Evolutionary conservation across 2,113 vertebrate species (phyloP).

Genomic region (Callipepla squamata): DNA sequence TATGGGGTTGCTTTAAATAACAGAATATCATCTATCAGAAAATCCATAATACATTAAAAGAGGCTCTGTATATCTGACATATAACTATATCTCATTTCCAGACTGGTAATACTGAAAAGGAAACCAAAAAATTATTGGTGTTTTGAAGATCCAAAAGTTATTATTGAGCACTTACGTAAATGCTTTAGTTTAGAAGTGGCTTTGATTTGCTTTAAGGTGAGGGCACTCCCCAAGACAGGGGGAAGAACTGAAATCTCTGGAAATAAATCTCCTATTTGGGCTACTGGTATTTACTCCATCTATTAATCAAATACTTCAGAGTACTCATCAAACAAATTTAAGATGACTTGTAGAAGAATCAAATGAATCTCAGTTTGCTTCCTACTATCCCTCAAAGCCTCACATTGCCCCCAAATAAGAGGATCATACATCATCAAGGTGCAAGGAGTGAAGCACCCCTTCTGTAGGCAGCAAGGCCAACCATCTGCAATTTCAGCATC

Average conservation of each 20-base stretch:
- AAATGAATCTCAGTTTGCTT: neutral
- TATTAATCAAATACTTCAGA: neutral
- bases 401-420: neutral
- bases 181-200: neutral
- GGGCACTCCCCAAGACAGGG: neutral
- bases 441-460: neutral
- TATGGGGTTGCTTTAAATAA: neutral
- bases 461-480: neutral
- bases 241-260: neutral
- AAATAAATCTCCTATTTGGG: neutral
- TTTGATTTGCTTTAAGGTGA: neutral
- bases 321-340: neutral
- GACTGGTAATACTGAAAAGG: neutral
- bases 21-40: neutral
- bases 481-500: neutral
- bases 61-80: neutral
- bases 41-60: neutral
- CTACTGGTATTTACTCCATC: neutral
- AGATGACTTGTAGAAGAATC: neutral
- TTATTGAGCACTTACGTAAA: neutral
- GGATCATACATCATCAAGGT: neutral
- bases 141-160: neutral
- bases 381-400: neutral
- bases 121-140: neutral
- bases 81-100: neutral